A percentile compares a stretch with the other conserved stretches of the same genome.
These are phyloP conservation scores for Steinernema carpocapsae DNA, from an alignment of 2,888 invertebrate species.

Conservation along the genomic window DNA sequence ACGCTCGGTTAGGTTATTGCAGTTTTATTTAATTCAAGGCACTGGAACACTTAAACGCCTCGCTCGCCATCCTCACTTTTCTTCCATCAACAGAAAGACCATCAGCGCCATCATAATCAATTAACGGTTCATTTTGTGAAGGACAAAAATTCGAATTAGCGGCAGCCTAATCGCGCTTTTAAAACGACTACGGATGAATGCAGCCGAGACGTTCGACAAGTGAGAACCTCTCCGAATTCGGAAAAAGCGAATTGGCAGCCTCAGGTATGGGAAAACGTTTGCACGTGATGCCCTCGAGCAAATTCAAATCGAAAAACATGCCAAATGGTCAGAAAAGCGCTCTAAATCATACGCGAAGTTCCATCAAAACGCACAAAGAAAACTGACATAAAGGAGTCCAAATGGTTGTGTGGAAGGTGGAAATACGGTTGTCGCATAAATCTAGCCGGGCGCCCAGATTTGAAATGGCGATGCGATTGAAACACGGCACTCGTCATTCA, in stretches of 20 bases:
- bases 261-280: too few relatives aligned
- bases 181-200: slow-evolving; percentile 18
- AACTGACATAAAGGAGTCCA: background rate
- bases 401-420: too few relatives aligned
- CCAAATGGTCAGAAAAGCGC: background rate
- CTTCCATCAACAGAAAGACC: slow-evolving; percentile 25
- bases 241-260: background rate
- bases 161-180: slow-evolving; percentile 8
- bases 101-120: slow-evolving; percentile 30
- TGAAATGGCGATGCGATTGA: slow-evolving; percentile 4
- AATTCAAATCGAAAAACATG: background rate
- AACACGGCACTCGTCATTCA: slow-evolving; percentile 10
- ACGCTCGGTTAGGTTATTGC: too few relatives aligned
- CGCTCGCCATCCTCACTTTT: slow-evolving; percentile 18
- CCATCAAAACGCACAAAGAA: background rate
- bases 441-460: background rate
- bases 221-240: background rate
- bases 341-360: background rate
- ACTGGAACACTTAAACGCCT: slow-evolving; percentile 22
- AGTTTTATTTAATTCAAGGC: background rate
- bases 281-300: background rate
- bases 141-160: slow-evolving; percentile 27
- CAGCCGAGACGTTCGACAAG: background rate
- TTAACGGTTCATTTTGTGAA: slow-evolving; percentile 34
- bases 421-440: too few relatives aligned